These are phyloP conservation scores for Vanessa cardui DNA, from an alignment of 2,888 invertebrate species.

Conservation along the genomic window DNA sequence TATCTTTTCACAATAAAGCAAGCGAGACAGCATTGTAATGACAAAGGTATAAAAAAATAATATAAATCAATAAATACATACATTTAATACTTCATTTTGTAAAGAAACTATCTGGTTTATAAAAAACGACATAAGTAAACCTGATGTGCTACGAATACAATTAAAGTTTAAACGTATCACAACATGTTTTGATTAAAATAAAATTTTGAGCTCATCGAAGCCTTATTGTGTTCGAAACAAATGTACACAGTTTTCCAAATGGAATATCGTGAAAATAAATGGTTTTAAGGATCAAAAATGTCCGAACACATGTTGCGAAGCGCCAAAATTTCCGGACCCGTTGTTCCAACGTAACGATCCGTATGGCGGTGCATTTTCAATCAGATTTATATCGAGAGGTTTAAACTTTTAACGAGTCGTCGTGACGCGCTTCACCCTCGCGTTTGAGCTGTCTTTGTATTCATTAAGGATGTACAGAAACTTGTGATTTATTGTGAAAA, in stretches of 20 bases:
- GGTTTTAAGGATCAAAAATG: slow-evolving; percentile 26
- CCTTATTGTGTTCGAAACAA: slow-evolving; percentile 24
- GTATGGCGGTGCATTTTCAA: slow-evolving; percentile 63
- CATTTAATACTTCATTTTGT: too few relatives aligned
- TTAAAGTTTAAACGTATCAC: slow-evolving; percentile 3
- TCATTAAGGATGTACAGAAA: background rate
- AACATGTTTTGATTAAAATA: slow-evolving; percentile 7
- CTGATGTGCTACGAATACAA: background rate
- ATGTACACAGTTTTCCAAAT: slow-evolving; percentile 17
- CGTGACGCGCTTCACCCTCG: slow-evolving; percentile 10
- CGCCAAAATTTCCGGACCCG: slow-evolving; percentile 29
- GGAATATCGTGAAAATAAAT: slow-evolving; percentile 17
- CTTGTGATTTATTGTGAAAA: background rate
- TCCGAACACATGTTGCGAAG: slow-evolving; percentile 20
- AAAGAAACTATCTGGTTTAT: too few relatives aligned
- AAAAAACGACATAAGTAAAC: background rate
- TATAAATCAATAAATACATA: too few relatives aligned
- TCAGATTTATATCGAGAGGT: slow-evolving; percentile 70
- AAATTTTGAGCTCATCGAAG: slow-evolving; percentile 1
- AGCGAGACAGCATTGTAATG: too few relatives aligned
- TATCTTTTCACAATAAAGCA: too few relatives aligned
- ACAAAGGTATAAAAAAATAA: too few relatives aligned
- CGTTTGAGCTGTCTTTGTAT: slow-evolving; percentile 1
- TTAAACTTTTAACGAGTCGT: slow-evolving; percentile 69
- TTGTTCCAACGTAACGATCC: slow-evolving; percentile 59